phyloP scores from a whole-genome alignment of 2,113 vertebrate genomes.

The Osmerus mordax region DNA sequence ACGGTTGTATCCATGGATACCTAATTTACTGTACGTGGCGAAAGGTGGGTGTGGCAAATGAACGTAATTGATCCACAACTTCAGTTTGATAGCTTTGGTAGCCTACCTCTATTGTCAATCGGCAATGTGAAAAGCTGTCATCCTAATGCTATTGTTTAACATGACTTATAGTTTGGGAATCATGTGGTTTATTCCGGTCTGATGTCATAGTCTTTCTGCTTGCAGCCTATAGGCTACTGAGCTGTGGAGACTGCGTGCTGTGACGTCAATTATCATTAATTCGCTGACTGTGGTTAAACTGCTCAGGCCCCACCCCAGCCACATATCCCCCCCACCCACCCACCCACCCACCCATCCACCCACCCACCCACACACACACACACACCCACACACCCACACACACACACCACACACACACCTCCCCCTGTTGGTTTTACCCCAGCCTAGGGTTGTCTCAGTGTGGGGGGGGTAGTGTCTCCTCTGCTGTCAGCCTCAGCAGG shows the following conservation, averaged over 20 bases:
- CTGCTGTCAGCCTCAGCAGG: no score
- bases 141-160: conserved; percentile 53
- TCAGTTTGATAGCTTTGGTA: no score
- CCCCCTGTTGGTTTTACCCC: not conserved
- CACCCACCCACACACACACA: conserved; percentile 26
- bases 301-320: conserved; percentile 17
- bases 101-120: conserved; percentile 24
- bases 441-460: no score
- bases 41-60: no score
- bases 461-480: no score
- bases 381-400: not conserved
- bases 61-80: no score
- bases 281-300: conserved; percentile 34
- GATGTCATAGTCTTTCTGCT: conserved; percentile 60
- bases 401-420: not conserved
- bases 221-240: conserved; percentile 52
- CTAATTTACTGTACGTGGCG: no score
- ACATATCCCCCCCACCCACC: conserved; percentile 37
- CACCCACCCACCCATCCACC: not conserved
- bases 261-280: conserved; percentile 29
- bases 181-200: conserved; percentile 33
- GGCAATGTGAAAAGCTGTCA: conserved; percentile 34
- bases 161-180: conserved; percentile 21
- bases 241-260: conserved; percentile 38
- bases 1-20: no score